Evolutionary conservation across 2,113 vertebrate species (phyloP).

Genomic region (Odocoileus virginianus): DNA sequence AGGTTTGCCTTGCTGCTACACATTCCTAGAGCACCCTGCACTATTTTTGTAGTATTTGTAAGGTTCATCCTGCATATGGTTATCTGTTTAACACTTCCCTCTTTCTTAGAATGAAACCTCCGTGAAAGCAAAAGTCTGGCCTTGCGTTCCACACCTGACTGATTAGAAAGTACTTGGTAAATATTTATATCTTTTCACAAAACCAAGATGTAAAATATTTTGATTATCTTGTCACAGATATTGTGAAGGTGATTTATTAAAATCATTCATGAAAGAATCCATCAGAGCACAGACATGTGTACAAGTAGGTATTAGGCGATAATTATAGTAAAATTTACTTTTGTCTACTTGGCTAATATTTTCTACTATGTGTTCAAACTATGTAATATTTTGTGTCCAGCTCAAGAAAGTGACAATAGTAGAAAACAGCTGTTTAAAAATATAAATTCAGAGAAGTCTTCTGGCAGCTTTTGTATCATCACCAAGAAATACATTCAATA

Average conservation of each 20-base stretch:
- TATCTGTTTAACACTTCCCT: neutral
- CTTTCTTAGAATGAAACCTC: neutral
- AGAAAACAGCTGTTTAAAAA: neutral
- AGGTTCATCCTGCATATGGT: neutral
- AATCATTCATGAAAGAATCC: neutral
- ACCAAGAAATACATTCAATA: neutral
- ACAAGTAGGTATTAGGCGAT: neutral
- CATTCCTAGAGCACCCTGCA: neutral
- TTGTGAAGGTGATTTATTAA: neutral
- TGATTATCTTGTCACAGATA: neutral
- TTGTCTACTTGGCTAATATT: neutral
- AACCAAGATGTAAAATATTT: neutral
- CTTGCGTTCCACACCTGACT: neutral
- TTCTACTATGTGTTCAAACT: neutral
- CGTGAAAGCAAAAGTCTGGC: neutral
- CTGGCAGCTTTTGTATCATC: neutral
- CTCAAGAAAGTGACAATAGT: neutral
- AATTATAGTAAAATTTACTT: neutral
- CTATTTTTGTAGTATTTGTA: neutral
- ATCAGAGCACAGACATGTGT: neutral
- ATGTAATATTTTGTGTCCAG: neutral
- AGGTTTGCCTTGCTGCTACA: neutral
- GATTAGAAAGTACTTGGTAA: neutral
- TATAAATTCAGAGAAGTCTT: neutral
- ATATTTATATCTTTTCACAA: neutral